phyloP scores from a whole-genome alignment of 2,797 vertebrate genomes.

The Hozukius guyotensis region DNA sequence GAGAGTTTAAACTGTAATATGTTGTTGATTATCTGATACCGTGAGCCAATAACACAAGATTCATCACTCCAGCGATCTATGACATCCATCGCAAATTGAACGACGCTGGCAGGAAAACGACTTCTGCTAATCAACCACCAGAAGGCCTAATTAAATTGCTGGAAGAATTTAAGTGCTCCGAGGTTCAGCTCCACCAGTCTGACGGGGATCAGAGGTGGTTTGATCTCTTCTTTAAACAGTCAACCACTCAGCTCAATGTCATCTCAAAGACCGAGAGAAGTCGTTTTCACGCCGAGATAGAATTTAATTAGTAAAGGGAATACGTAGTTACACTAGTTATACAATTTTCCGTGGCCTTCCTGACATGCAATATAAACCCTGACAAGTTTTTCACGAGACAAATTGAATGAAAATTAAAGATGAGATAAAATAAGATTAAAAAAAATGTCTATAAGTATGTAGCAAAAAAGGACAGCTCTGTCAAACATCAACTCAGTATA shows the following conservation, averaged over 20 bases:
- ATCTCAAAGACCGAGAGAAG: background rate
- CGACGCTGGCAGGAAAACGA: conserved; percentile 1
- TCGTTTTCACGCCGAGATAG: background rate
- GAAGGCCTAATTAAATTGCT: conserved; percentile 11
- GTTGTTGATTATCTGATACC: conserved; percentile 4
- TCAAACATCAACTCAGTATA: background rate
- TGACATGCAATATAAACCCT: background rate
- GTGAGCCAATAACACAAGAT: background rate
- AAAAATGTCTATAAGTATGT: background rate
- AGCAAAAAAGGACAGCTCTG: background rate
- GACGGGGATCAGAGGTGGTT: conserved; percentile 1
- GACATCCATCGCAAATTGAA: background rate
- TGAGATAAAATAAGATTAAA: background rate
- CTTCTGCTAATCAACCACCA: conserved; percentile 9
- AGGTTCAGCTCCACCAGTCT: background rate
- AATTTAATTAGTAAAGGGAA: background rate
- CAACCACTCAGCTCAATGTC: background rate
- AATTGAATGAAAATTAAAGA: background rate
- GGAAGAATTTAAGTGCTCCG: background rate
- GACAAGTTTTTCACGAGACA: background rate
- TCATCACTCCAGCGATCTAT: conserved; percentile 11
- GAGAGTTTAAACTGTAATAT: background rate
- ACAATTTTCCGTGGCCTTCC: background rate
- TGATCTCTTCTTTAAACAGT: conserved; percentile 1
- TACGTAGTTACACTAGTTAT: background rate